A percentile compares a stretch with the other conserved stretches of the same genome.
Conservation (phyloP, 64 coral and sea anemone genomes). For the Astreopora myriophthalma region DNA sequence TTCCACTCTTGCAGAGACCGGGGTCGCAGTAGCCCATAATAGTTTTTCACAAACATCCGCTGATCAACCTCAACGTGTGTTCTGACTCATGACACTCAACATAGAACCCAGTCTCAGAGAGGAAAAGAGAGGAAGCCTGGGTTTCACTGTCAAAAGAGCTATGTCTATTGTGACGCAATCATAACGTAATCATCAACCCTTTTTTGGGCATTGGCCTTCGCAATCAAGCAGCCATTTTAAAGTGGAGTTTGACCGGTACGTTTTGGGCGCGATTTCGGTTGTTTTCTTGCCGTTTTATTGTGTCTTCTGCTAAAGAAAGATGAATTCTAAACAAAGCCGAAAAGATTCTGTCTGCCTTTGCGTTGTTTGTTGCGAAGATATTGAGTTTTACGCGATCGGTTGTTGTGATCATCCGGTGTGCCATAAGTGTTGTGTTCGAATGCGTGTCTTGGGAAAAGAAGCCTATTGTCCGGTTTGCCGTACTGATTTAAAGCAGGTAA, state of each 20-base stretch:
- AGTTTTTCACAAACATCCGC: slow-evolving; percentile 40
- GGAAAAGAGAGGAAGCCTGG: neutral
- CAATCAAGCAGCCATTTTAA: slow-evolving; percentile 9
- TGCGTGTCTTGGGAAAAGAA: slow-evolving; percentile 92
- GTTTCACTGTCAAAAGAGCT: no score
- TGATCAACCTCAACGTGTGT: neutral
- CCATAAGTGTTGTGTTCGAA: slow-evolving; percentile 84
- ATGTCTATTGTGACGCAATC: neutral
- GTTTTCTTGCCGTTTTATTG: neutral
- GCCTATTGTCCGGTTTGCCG: slow-evolving; percentile 92
- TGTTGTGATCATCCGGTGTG: slow-evolving; percentile 90
- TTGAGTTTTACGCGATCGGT: slow-evolving; percentile 84
- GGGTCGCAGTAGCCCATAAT: slow-evolving; percentile 78
- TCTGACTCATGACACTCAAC: no score
- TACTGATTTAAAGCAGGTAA: slow-evolving; percentile 74
- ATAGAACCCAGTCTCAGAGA: no score
- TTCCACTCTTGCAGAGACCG: neutral
- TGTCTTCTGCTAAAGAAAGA: neutral
- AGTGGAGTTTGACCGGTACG: neutral
- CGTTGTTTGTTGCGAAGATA: slow-evolving; percentile 96
- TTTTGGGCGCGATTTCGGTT: neutral
- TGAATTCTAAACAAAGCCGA: slow-evolving; percentile 59
- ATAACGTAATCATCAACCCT: slow-evolving; percentile 27
- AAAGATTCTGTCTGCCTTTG: slow-evolving; percentile 77
- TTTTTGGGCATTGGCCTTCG: slow-evolving; percentile 43